phyloP scores from a whole-genome alignment of 1,140 invertebrate genomes.

The Pissodes strobi region DNA sequence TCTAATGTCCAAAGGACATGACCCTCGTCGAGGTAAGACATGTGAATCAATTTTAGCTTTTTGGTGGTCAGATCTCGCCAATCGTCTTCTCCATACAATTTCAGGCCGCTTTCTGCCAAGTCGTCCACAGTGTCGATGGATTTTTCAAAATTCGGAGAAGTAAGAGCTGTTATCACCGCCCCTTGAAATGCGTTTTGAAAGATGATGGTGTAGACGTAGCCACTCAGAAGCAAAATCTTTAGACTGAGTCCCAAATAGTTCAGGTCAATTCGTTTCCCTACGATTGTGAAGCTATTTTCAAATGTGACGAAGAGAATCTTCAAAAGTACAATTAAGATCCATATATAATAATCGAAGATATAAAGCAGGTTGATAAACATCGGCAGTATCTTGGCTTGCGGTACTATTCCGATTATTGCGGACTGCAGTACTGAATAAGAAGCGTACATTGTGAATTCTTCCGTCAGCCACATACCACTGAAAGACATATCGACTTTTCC shows the following conservation, averaged over 20 bases:
- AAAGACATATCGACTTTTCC: slow-evolving; percentile 10
- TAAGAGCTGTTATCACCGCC: slow-evolving; percentile 17
- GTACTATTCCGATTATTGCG: background rate
- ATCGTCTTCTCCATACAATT: slow-evolving; percentile 8
- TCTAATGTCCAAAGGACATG: background rate
- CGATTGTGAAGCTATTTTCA: background rate
- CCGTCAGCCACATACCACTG: background rate
- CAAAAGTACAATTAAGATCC: slow-evolving; percentile 9
- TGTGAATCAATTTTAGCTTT: background rate
- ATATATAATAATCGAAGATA: slow-evolving; percentile 11
- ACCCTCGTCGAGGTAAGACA: slow-evolving; percentile 10
- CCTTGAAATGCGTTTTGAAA: slow-evolving; percentile 20
- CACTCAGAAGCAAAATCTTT: slow-evolving; percentile 3
- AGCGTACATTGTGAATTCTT: background rate
- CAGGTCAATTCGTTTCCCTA: background rate
- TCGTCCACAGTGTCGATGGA: slow-evolving; percentile 18
- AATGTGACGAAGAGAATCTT: background rate
- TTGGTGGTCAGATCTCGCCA: background rate
- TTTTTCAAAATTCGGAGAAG: slow-evolving; percentile 15
- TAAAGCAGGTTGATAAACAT: slow-evolving; percentile 2
- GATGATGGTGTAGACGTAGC: background rate
- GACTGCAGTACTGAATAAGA: background rate
- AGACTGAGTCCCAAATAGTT: background rate
- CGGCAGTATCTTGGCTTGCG: slow-evolving; percentile 1
- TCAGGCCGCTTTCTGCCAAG: background rate